Base-by-base conservation (phyloP, 1,140 invertebrate species). In the Physella acuta region DNA sequence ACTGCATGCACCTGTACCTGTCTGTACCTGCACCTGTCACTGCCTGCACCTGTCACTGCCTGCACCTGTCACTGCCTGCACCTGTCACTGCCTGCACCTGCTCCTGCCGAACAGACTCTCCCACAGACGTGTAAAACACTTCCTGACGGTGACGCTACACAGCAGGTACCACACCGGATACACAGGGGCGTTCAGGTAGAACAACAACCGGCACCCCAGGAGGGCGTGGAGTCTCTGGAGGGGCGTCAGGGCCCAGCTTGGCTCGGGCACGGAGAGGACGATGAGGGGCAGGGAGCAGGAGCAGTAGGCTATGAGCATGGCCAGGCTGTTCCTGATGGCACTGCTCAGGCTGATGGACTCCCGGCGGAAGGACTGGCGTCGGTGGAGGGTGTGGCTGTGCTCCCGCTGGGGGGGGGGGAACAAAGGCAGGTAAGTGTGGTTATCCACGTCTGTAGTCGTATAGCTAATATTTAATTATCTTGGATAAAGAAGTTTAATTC, bases 121-220 rank as follows among this genome's bases (percentile, higher is more conserved):
- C 33, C 70, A 68, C 36, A 79, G 31, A 37, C 73, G 64, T 2
- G 65, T 62, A 5, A 79, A 61, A 65, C 78, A 79, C 55, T 79
- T 78, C 49, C 74, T 71, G 11, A 81, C 78, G 14, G 77, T 72
- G 51, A 73, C 76, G 64, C 79, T 81, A 55, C 78, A 81, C 5
- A 76, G 14, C 14, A 81, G 68, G 67, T 81, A 81, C 79, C 79
- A 81, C 3, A 74, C 65, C 0, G 79, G 78, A 56, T 78, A 81
- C 11, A 74, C 66, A 31, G 76, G 74, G 3, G 73, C 75, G 70
- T 81, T 81, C 2, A 78, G 26, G 49, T 71, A 76, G 68, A 81
- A 81, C 20, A 78, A 52, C 20, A 78, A 59, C 33, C 73, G 71
- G 61, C 75, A 76, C 31, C 58, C 34, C 11, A 79, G 53, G 20